Base-by-base conservation (phyloP, 2,888 invertebrate species). In the Hydraecia micacea region DNA sequence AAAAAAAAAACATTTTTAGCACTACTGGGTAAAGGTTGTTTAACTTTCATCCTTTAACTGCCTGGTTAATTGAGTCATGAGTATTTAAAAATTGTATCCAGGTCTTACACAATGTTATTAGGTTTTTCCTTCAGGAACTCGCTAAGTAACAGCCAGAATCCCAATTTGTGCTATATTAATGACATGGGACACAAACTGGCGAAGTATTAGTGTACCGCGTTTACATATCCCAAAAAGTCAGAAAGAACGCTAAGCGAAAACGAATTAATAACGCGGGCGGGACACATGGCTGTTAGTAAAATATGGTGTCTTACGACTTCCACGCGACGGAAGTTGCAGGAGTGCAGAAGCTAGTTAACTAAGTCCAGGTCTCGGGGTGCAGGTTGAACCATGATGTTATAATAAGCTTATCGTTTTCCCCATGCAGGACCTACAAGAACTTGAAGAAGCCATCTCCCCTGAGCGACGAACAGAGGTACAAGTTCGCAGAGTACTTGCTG, bases 401-500 rank as follows among this genome's bases (percentile, higher is more conserved):
- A 11, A 52, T 55, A 52, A 8, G 1, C 18, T 63, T 21, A 32
- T 69, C 5, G 32, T 49, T 39, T 42, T 55, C 9, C 28, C 2
- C 9, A 15, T 28, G 42, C 89, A 97, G 96, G 77, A 90, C 94
- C 0, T 95, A 94, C 93, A 94, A 94, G 86, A 79, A 81, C 0
- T 91, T 92, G 84, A 94, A 94, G 91, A 96, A 96, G 91, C 86
- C 94, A 7, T 91, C 94, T 0, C 98, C 98, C 0, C 94, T 99
- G 78, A 97, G 97, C 13, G 97, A 97, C 88, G 98, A 98, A 46
- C 99, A 99, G 95, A 98, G 98, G 2, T 97, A 98, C 71, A 99
- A 99, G 97, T 98, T 99, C 91, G 98, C 98, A 0, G 98, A 98
- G 92, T 99, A 99, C 96, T 97, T 99, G 91, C 96, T 99, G 83